Conservation (phyloP, 2,113 vertebrate genomes). For the Scomber scombrus region DNA sequence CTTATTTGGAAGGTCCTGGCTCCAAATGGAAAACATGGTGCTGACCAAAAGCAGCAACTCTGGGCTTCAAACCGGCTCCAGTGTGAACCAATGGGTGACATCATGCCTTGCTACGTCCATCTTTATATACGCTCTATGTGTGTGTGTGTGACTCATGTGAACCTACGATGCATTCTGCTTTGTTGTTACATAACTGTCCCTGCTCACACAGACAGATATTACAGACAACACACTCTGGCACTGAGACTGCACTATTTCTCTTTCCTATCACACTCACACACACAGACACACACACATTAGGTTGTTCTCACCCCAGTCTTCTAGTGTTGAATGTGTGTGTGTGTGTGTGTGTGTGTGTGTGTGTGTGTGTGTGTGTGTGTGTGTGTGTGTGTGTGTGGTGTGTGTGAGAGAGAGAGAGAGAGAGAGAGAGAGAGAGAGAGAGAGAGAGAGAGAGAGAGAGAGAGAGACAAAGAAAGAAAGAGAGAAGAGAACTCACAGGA, state of each 20-base stretch:
- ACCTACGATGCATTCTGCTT: constrained; percentile 55
- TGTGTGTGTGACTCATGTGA: constrained; percentile 48
- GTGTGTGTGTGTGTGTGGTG: too few species aligned
- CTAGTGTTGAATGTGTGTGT: constrained; percentile 10
- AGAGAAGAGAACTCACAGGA: constrained; percentile 50
- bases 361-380: too few species aligned
- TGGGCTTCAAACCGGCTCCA: too few species aligned
- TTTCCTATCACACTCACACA: neutral
- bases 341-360: constrained; percentile 3
- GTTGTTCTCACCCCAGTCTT: constrained; percentile 40
- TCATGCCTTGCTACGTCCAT: too few species aligned
- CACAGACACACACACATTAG: constrained; percentile 16
- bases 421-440: too few species aligned
- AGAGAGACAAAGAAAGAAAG: constrained; percentile 20
- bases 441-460: too few species aligned
- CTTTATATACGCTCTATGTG: neutral
- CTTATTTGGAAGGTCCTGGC: too few species aligned
- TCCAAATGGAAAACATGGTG: too few species aligned
- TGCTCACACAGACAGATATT: constrained; percentile 64
- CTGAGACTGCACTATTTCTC: constrained; percentile 48
- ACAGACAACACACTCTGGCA: constrained; percentile 69
- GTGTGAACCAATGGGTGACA: too few species aligned
- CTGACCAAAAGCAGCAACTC: too few species aligned
- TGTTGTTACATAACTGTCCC: constrained; percentile 74
- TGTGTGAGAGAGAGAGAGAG: too few species aligned